phyloP scores from a whole-genome alignment of 2,888 invertebrate genomes.

The Stenchaetothrips biformis region DNA sequence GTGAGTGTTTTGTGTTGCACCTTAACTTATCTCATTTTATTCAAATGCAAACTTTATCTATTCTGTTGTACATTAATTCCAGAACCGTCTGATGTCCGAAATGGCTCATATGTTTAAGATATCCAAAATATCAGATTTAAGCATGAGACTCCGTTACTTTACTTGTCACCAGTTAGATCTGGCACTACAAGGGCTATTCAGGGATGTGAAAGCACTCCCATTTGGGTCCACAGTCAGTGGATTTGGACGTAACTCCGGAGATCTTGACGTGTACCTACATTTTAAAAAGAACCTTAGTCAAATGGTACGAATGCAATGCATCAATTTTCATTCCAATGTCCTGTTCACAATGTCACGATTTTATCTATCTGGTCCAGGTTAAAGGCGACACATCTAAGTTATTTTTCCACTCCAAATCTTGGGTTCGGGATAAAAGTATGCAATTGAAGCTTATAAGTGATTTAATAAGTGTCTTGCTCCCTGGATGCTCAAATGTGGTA shows the following conservation, averaged over 20 bases:
- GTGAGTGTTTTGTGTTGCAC: not conserved
- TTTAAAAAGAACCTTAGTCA: constrained; percentile 43
- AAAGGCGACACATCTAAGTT: not conserved
- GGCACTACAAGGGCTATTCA: constrained; percentile 66
- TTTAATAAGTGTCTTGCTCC: constrained; percentile 53
- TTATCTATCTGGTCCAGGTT: not conserved
- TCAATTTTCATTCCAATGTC: not conserved
- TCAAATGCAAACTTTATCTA: not conserved
- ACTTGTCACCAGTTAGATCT: constrained; percentile 67
- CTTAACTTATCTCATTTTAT: not conserved
- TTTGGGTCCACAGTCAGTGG: constrained; percentile 91
- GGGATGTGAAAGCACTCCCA: constrained; percentile 62
- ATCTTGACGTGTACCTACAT: constrained; percentile 68
- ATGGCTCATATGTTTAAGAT: constrained; percentile 57
- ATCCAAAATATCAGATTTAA: constrained; percentile 67
- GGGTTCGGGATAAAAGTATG: not conserved
- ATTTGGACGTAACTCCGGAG: constrained; percentile 77
- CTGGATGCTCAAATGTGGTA: constrained; percentile 65
- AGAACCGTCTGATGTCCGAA: not conserved
- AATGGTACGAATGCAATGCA: constrained; percentile 38
- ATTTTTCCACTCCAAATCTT: constrained; percentile 3
- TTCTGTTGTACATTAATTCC: not conserved
- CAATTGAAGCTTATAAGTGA: constrained; percentile 31
- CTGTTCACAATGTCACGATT: not conserved
- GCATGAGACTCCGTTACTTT: constrained; percentile 67